Base-by-base conservation (phyloP, 2,797 vertebrate genomes). In the Melanotaenia pygmaea region DNA sequence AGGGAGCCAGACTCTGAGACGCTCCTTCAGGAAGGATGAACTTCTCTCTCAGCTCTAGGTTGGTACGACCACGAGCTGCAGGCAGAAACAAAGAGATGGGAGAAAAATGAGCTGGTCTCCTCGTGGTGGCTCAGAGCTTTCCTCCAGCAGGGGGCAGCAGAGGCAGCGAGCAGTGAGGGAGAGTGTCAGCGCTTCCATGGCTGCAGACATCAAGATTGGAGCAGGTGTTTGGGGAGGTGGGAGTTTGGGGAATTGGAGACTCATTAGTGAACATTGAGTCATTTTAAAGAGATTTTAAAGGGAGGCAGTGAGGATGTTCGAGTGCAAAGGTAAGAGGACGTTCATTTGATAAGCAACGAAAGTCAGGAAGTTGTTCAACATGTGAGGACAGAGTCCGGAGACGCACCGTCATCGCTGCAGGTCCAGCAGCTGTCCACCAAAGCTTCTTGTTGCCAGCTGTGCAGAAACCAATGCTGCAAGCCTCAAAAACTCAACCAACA, bases 21-120 rank as follows among this genome's bases (percentile, higher is more conserved):
- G 96, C 95, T 34, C 97, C 98, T 64, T 99, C 98, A 0, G 97
- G 98, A 13, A 99, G 92, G 92, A 99, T 99, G 92, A 99, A 99
- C 86, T 99, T 99, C 92, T 99, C 98, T 59, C 98, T 92, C 57
- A 99, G 94, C 86, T 99, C 98, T 59, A 99, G 94, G 94, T 99
- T 99, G 82, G 98, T 99, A 70, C 98, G 95, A 54, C 98, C 98
- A 16, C 98, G 96, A 53, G 98, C 98, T 99, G 92, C 65, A 47
- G 14, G 72, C 28, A 62, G 34, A 80, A 14, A 64, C 24, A 32
- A 20, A 57, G 7, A 57, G 28, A 34, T 3, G 11, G 4, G 2
- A 53, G 28, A 62, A 5, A 40, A 64, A 28, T 51, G 18, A 61
- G 70, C 68, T 1, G 72, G 61, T 53, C 1, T 0, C 47, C n/a